A percentile compares a stretch with the other conserved stretches of the same genome.
These are phyloP conservation scores for Lagorchestes hirsutus DNA, from an alignment of 2,797 vertebrate species.

Conservation along the genomic window DNA sequence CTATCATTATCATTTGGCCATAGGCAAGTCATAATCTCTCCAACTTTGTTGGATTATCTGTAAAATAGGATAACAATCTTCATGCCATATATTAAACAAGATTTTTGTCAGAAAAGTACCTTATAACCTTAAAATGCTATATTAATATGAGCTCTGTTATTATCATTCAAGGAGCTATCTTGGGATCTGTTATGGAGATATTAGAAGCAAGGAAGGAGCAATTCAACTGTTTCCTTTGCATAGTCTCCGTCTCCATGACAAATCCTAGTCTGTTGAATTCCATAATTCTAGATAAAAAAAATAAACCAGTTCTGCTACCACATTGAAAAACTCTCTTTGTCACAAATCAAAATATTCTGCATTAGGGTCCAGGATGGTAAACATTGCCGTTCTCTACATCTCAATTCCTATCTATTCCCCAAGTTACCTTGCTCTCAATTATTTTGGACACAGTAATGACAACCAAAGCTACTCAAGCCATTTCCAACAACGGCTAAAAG, in stretches of 20 bases:
- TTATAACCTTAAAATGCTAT: neutral
- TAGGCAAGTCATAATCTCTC: neutral
- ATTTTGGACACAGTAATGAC: neutral
- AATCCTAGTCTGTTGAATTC: neutral
- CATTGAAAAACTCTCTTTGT: neutral
- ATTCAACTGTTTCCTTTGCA: too few relatives aligned
- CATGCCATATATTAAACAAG: neutral
- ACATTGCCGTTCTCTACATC: neutral
- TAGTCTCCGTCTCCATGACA: too few relatives aligned
- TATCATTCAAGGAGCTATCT: neutral
- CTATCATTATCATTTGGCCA: neutral
- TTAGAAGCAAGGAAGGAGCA: too few relatives aligned
- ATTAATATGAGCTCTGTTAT: neutral
- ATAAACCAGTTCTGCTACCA: neutral
- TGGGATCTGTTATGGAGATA: too few relatives aligned
- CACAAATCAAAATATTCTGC: constrained; percentile 2
- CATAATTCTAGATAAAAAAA: constrained; percentile 18
- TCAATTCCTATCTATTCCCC: neutral
- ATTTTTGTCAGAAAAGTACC: neutral
- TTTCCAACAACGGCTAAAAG: neutral
- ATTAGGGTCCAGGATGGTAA: neutral
- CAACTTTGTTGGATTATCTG: neutral
- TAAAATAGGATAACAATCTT: neutral
- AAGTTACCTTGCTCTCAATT: neutral
- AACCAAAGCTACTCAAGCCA: neutral